phyloP scores from a whole-genome alignment of 2,888 invertebrate genomes.

The Diarsia brunnea region DNA sequence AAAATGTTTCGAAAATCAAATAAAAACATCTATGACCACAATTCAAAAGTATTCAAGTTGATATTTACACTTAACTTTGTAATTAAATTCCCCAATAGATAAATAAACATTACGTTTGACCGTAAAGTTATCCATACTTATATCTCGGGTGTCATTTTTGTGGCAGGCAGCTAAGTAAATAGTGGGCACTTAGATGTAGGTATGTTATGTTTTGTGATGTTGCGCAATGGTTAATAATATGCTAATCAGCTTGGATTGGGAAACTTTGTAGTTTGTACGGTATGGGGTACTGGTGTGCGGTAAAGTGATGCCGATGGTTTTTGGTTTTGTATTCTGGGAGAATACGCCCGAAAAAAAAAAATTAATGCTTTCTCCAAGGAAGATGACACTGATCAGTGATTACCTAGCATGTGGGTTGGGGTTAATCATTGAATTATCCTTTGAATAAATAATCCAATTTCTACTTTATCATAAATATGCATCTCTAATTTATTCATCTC shows the following conservation, averaged over 20 bases:
- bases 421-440: too few species aligned
- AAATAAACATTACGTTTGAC: slow-evolving; percentile 34
- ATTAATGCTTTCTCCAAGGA: too few species aligned
- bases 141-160: slow-evolving; percentile 46
- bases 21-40: not conserved
- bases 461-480: too few species aligned
- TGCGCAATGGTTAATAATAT: slow-evolving; percentile 74
- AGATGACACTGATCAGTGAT: too few species aligned
- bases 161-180: slow-evolving; percentile 69
- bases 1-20: too few species aligned
- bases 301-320: slow-evolving; percentile 36
- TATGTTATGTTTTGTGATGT: slow-evolving; percentile 64
- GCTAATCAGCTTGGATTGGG: slow-evolving; percentile 72
- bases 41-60: not conserved
- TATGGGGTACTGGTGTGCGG: slow-evolving; percentile 49
- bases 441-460: too few species aligned
- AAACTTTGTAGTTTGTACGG: slow-evolving; percentile 54
- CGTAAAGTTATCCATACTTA: slow-evolving; percentile 53
- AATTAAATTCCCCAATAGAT: slow-evolving; percentile 46
- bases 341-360: too few species aligned
- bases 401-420: too few species aligned
- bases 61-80: slow-evolving; percentile 18
- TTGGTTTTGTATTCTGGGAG: not conserved
- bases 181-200: slow-evolving; percentile 63
- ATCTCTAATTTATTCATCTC: too few species aligned